phyloP scores from a whole-genome alignment of 2,113 vertebrate species.

The Prochilodus magdalenae region DNA sequence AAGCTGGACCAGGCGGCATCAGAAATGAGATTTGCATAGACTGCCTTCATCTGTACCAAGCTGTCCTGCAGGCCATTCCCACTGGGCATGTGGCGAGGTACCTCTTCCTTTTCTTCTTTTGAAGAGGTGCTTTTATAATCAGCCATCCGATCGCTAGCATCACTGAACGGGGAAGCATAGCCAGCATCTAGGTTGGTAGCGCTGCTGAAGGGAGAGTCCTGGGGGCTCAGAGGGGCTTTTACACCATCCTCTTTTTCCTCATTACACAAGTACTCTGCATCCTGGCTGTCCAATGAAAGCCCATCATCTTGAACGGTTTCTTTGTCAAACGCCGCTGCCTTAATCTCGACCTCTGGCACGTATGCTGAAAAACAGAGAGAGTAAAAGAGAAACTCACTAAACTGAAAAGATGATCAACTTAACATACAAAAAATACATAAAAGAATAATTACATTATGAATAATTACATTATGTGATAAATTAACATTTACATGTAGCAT shows the following conservation, averaged over 20 bases:
- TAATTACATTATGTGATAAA: background rate
- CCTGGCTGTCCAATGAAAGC: slow-evolving; percentile 86
- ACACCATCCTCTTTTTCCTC: slow-evolving; percentile 82
- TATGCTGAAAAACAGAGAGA: slow-evolving; percentile 86
- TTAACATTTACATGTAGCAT: background rate
- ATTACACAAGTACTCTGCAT: slow-evolving; percentile 85
- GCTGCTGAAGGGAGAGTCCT: slow-evolving; percentile 94
- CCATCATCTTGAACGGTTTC: slow-evolving; percentile 87
- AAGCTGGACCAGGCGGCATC: slow-evolving; percentile 95
- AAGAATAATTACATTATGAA: background rate
- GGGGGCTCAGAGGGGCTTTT: slow-evolving; percentile 87
- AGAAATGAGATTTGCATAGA: slow-evolving; percentile 95
- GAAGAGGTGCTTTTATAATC: slow-evolving; percentile 86
- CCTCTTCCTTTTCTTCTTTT: slow-evolving; percentile 86
- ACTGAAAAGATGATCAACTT: background rate
- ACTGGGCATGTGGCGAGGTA: slow-evolving; percentile 66
- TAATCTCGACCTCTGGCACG: slow-evolving; percentile 91
- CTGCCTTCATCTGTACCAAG: slow-evolving; percentile 95
- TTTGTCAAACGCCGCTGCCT: slow-evolving; percentile 85
- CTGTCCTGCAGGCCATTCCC: slow-evolving; percentile 91
- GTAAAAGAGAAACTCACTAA: background rate
- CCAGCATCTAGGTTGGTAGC: slow-evolving; percentile 93
- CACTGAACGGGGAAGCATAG: slow-evolving; percentile 93
- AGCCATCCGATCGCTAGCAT: slow-evolving; percentile 88
- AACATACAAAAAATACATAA: background rate